phyloP scores from a whole-genome alignment of 2,797 vertebrate genomes.

The Phrynocephalus vlangalii region DNA sequence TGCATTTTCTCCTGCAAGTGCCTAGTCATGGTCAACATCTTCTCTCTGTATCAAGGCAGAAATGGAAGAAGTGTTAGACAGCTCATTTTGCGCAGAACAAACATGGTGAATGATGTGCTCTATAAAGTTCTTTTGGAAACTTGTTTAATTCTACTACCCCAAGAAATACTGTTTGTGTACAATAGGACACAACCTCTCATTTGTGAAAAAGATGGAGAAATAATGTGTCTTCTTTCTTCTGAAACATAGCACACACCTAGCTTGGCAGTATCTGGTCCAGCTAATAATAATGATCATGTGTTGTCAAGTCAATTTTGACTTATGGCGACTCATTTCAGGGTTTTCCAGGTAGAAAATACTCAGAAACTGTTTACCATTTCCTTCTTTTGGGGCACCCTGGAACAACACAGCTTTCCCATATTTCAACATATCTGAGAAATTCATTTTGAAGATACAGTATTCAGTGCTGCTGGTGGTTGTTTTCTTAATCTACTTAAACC shows the following conservation, averaged over 20 bases:
- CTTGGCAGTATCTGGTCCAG: no score
- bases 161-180: neutral
- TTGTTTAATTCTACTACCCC: neutral
- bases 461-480: neutral
- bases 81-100: slow-evolving; percentile 13
- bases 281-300: no score
- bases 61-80: neutral
- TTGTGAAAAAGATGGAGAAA: neutral
- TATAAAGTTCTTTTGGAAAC: slow-evolving; percentile 22
- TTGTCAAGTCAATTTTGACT: no score
- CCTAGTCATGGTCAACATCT: no score
- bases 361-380: no score
- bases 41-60: neutral
- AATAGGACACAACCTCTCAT: neutral
- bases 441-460: slow-evolving; percentile 22
- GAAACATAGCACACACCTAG: neutral
- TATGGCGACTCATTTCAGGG: no score
- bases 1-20: neutral
- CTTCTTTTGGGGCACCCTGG: no score
- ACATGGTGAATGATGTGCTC: neutral
- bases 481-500: slow-evolving; percentile 34
- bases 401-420: no score
- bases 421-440: slow-evolving; percentile 26
- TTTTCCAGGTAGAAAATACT: no score
- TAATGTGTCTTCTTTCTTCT: neutral